Conservation (phyloP, 2,888 invertebrate genomes). For the Troides oblongomaculatus region DNA sequence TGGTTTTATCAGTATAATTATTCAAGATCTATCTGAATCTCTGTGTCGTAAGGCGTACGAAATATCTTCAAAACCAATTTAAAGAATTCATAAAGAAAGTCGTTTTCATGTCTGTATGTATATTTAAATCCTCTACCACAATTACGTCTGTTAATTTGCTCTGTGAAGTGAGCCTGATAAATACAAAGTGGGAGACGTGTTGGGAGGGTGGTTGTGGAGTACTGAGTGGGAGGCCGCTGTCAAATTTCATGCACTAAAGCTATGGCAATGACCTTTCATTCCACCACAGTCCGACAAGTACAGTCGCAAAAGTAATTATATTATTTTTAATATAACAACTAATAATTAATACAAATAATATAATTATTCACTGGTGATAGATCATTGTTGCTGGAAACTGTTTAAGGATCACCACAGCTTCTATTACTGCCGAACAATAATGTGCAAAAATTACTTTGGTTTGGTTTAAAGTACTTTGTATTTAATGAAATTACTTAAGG, state of each 20-base stretch:
- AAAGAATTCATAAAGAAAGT: neutral
- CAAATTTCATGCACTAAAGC: constrained; percentile 71
- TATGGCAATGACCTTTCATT: constrained; percentile 53
- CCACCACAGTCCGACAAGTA: constrained; percentile 50
- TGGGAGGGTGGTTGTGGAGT: constrained; percentile 36
- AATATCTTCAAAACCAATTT: constrained; percentile 34
- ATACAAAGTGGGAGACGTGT: constrained; percentile 39
- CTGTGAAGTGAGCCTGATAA: constrained; percentile 53
- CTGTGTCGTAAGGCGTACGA: neutral
- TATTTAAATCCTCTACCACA: constrained; percentile 48
- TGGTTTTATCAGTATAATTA: too few relatives aligned
- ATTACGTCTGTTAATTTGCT: constrained; percentile 60
- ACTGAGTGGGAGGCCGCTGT: constrained; percentile 45
- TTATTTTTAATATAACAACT: neutral
- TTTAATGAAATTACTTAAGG: too few relatives aligned
- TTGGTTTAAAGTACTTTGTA: too few relatives aligned
- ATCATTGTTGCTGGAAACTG: too few relatives aligned
- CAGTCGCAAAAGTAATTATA: constrained; percentile 34
- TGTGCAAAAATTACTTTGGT: too few relatives aligned
- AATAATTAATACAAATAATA: too few relatives aligned
- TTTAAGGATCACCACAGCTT: too few relatives aligned
- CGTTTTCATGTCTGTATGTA: constrained; percentile 44
- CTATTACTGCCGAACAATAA: too few relatives aligned
- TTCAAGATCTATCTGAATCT: too few relatives aligned
- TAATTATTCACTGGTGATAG: too few relatives aligned